phyloP scores from a whole-genome alignment of 2,113 vertebrate species.

The Lampris megalopsis region DNA sequence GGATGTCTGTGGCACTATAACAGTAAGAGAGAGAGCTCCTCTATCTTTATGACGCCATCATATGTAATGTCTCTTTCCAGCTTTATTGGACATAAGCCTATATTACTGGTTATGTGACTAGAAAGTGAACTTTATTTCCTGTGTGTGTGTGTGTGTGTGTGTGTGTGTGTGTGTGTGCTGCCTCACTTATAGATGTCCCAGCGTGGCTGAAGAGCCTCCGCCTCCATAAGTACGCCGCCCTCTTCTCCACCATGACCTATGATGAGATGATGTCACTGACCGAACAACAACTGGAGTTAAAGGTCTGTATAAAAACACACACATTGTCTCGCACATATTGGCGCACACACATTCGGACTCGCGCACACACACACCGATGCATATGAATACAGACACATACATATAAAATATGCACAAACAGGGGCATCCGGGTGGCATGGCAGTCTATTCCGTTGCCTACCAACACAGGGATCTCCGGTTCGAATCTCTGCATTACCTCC shows the following conservation, averaged over 20 bases:
- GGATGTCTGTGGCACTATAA: slow-evolving; percentile 3
- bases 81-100: too few species aligned
- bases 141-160: slow-evolving; percentile 12
- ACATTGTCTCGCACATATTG: not conserved
- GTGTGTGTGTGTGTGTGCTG: not conserved
- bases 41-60: too few species aligned
- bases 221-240: slow-evolving; percentile 95
- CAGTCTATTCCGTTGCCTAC: too few species aligned
- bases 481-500: too few species aligned
- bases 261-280: slow-evolving; percentile 99
- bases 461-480: too few species aligned
- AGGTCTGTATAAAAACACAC: slow-evolving; percentile 78
- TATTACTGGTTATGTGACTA: too few species aligned
- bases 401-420: too few species aligned
- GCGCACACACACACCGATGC: not conserved
- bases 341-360: not conserved
- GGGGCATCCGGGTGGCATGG: too few species aligned
- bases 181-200: slow-evolving; percentile 89
- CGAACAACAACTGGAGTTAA: slow-evolving; percentile 94
- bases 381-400: too few species aligned
- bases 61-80: too few species aligned
- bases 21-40: too few species aligned
- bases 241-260: slow-evolving; percentile 97
- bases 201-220: slow-evolving; percentile 98
- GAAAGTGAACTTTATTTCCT: not conserved